Conservation (phyloP, 2,797 vertebrate species). For the Poecilia wingei region DNA sequence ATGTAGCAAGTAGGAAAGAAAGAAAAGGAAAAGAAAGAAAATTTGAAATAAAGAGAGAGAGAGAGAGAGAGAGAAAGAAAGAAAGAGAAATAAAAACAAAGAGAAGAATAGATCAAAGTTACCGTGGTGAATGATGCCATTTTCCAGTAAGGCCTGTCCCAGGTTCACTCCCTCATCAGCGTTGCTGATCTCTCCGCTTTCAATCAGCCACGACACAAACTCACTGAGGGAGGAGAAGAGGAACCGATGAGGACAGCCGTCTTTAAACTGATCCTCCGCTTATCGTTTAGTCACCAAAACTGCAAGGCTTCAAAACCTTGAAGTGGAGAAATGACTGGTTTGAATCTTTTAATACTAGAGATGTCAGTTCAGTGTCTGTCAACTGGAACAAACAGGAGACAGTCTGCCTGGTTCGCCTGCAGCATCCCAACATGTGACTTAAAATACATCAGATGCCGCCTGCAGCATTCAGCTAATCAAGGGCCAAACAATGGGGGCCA, state of each 20-base stretch:
- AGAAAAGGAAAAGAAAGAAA: too few relatives aligned
- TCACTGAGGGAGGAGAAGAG: slow-evolving; percentile 83
- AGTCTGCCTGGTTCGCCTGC: background rate
- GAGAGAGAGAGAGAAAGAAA: too few relatives aligned
- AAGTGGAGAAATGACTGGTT: background rate
- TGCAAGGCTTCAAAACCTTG: background rate
- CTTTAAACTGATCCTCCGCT: background rate
- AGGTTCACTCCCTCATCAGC: slow-evolving; percentile 96
- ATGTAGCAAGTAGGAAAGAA: background rate
- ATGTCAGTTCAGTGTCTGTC: background rate
- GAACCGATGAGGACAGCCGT: slow-evolving; percentile 10
- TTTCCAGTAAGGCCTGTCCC: slow-evolving; percentile 96
- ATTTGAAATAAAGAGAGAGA: too few relatives aligned
- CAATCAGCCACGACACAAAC: slow-evolving; percentile 96
- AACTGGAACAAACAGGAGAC: background rate
- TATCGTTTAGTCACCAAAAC: background rate
- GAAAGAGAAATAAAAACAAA: background rate
- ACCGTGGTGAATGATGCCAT: slow-evolving; percentile 99
- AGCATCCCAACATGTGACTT: background rate
- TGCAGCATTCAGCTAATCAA: background rate
- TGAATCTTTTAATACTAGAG: background rate
- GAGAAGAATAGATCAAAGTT: slow-evolving; percentile 54
- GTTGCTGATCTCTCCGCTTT: slow-evolving; percentile 97
- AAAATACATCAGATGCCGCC: background rate
- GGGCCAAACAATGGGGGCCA: background rate